These are phyloP conservation scores for Saccostrea cuccullata DNA, from an alignment of 1,140 invertebrate genomes.

Conservation along the genomic window DNA sequence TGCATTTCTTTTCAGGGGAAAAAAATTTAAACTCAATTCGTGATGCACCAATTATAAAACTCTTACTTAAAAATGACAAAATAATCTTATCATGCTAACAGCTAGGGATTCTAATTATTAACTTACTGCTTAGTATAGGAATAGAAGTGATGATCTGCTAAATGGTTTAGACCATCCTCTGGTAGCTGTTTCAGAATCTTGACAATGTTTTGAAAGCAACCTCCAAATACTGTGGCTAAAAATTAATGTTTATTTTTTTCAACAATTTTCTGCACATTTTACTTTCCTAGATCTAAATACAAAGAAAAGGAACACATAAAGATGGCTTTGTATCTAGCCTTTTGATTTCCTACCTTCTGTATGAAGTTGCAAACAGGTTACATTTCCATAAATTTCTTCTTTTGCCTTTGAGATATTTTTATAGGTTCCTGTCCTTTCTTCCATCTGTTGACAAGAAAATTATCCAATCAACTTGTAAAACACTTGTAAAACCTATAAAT, in stretches of 20 bases:
- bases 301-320: no score
- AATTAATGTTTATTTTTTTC: neutral
- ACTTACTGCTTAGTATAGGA: slow-evolving; percentile 3
- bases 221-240: neutral
- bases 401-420: neutral
- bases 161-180: slow-evolving; percentile 31
- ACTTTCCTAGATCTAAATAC: no score
- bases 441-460: neutral
- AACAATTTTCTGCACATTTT: neutral
- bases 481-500: no score
- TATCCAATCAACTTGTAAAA: no score
- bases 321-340: neutral
- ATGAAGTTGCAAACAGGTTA: neutral
- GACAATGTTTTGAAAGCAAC: slow-evolving; percentile 55
- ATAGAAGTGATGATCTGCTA: slow-evolving; percentile 46
- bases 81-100: neutral
- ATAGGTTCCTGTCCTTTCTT: neutral
- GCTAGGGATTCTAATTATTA: neutral
- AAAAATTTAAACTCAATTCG: neutral
- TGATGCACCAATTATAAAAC: neutral
- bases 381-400: slow-evolving; percentile 2
- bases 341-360: neutral
- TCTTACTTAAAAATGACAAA: neutral
- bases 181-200: slow-evolving; percentile 40
- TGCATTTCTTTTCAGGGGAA: neutral